These are phyloP conservation scores for Drosophila buzzatii DNA, from an alignment of 2,888 invertebrate species.

Conservation along the genomic window DNA sequence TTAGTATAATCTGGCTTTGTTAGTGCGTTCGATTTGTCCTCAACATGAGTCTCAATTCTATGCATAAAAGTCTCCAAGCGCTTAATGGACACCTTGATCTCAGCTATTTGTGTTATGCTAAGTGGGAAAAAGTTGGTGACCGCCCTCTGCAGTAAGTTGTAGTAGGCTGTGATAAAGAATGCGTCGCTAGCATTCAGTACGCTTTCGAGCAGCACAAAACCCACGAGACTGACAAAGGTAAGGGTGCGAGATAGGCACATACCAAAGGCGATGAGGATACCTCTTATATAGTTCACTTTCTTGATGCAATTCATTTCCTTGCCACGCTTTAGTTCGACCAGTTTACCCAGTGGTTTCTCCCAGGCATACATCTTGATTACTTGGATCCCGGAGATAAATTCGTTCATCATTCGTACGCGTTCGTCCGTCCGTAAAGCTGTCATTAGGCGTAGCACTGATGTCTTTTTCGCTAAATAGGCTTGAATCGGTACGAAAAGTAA, in stretches of 20 bases:
- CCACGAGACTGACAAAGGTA: constrained; percentile 92
- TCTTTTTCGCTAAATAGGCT: constrained; percentile 91
- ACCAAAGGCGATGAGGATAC: constrained; percentile 91
- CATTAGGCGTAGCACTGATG: constrained; percentile 87
- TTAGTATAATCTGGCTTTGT: constrained; percentile 15
- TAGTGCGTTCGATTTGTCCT: constrained; percentile 63
- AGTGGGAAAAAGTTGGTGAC: constrained; percentile 95
- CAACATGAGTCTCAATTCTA: constrained; percentile 86
- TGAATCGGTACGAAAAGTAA: constrained; percentile 90
- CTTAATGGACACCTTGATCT: constrained; percentile 87
- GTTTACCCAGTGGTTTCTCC: constrained; percentile 93
- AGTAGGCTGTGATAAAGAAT: constrained; percentile 94
- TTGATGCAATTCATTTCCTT: constrained; percentile 88
- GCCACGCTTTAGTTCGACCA: constrained; percentile 89
- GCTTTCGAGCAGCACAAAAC: constrained; percentile 90
- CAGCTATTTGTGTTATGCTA: constrained; percentile 88
- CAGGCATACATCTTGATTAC: constrained; percentile 98
- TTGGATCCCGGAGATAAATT: constrained; percentile 94
- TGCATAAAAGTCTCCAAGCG: constrained; percentile 87
- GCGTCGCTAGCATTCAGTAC: constrained; percentile 92
- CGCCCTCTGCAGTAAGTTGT: constrained; percentile 92
- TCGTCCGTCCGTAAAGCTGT: constrained; percentile 95
- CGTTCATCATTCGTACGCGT: constrained; percentile 95
- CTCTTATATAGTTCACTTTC: constrained; percentile 90
- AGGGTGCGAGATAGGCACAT: constrained; percentile 95